Percentiles rank a stretch among this genome's conserved stretches.
phyloP scores from a whole-genome alignment of 2,888 invertebrate genomes.

The Stenolophus ochropezus region DNA sequence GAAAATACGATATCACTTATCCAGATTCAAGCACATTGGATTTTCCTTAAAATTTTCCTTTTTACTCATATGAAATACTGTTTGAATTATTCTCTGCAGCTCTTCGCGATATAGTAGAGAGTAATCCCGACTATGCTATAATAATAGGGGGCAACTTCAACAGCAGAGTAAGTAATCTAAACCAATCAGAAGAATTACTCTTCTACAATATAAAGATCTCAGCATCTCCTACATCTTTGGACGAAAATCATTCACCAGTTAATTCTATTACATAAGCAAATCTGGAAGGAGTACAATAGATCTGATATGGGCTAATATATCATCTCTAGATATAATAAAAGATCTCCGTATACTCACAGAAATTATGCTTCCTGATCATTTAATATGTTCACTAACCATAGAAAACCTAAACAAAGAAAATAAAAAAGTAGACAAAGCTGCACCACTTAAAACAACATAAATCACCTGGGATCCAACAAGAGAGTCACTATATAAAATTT shows the following conservation, averaged over 20 bases:
- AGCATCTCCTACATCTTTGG: not conserved
- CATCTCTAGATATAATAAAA: not conserved
- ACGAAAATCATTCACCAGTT: not conserved
- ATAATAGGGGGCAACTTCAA: not conserved
- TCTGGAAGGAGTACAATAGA: not conserved
- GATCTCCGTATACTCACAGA: not conserved
- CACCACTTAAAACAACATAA: not conserved
- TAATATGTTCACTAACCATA: not conserved
- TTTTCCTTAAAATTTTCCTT: not conserved
- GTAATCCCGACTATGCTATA: not conserved
- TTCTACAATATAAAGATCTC: not conserved
- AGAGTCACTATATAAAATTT: too few species aligned
- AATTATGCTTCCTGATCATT: not conserved
- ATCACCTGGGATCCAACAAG: not conserved
- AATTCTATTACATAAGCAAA: not conserved
- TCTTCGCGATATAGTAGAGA: not conserved
- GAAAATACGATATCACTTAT: not conserved
- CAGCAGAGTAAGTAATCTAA: not conserved
- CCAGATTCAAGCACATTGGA: not conserved
- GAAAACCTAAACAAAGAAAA: not conserved
- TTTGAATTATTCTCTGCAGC: not conserved
- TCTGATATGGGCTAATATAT: not conserved
- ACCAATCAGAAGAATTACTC: not conserved
- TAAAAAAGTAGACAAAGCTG: not conserved
- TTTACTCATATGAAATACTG: not conserved